Evolutionary conservation across 2,113 vertebrate genomes (phyloP).

Genomic region (Thunnus maccoyii): DNA sequence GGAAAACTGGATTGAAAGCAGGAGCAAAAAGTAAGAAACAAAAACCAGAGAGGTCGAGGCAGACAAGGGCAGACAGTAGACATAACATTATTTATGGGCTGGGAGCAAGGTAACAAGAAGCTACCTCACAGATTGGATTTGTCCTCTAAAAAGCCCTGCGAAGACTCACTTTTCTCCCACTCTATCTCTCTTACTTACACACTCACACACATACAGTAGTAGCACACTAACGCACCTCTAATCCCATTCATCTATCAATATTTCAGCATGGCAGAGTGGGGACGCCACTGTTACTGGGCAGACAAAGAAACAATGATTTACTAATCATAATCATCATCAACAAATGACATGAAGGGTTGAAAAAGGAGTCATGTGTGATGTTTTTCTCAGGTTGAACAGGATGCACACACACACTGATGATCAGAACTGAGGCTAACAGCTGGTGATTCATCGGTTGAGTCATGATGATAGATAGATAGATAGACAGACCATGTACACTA

Average conservation of each 20-base stretch:
- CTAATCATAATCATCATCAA: conserved; percentile 15
- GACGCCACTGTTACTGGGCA: conserved; percentile 72
- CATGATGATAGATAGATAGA: not conserved
- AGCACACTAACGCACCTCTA: conserved; percentile 33
- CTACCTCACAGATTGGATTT: conserved; percentile 62
- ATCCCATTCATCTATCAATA: conserved; percentile 58
- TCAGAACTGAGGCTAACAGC: too few relatives aligned
- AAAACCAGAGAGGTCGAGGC: conserved; percentile 16
- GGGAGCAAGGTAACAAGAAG: conserved; percentile 66
- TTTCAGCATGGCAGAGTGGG: conserved; percentile 67
- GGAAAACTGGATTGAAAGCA: conserved; percentile 24
- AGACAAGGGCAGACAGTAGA: conserved; percentile 57
- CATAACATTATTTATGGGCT: conserved; percentile 75
- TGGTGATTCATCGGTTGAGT: too few relatives aligned
- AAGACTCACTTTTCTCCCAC: conserved; percentile 51
- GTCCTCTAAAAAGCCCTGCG: conserved; percentile 57
- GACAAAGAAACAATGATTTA: conserved; percentile 45
- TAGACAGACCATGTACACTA: conserved; percentile 23
- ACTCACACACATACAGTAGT: conserved; percentile 21
- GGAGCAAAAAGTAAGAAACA: conserved; percentile 25
- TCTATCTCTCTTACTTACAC: conserved; percentile 23
- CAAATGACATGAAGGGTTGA: not conserved
- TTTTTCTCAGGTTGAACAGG: too few relatives aligned
- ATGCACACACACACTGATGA: too few relatives aligned
- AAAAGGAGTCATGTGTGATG: not conserved